Evolutionary conservation across 2,888 invertebrate genomes (phyloP).

Genomic region (Scaptomyza polygonia): DNA sequence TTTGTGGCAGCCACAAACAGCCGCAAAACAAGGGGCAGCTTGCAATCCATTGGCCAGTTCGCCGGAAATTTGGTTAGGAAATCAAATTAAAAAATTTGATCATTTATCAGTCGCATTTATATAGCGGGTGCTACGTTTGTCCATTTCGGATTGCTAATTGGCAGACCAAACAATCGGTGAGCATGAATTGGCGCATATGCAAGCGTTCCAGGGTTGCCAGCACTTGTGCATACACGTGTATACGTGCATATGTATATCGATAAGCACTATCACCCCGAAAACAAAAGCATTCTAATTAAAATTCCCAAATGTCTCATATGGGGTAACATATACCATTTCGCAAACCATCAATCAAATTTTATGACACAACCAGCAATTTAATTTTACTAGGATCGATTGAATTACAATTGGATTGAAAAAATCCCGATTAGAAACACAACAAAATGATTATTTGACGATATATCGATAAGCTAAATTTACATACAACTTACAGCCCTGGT

Average conservation of each 20-base stretch:
- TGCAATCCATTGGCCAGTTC: conserved; percentile 19
- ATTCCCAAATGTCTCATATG: conserved; percentile 54
- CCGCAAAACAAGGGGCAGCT: conserved; percentile 15
- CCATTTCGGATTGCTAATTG: conserved; percentile 53
- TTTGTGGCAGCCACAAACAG: conserved; percentile 41
- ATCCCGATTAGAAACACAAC: no score
- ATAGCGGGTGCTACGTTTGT: conserved; percentile 20
- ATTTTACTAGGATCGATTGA: conserved; percentile 14
- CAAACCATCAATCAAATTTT: conserved; percentile 66
- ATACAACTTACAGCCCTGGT: neutral
- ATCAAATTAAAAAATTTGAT: conserved; percentile 72
- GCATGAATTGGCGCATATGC: neutral
- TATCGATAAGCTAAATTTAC: no score
- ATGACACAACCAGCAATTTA: conserved; percentile 50
- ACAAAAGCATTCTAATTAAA: conserved; percentile 73
- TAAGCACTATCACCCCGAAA: conserved; percentile 9
- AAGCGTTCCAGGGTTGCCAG: neutral
- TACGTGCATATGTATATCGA: conserved; percentile 1
- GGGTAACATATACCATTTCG: no score
- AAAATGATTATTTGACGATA: no score
- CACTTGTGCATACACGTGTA: neutral
- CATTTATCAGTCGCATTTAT: conserved; percentile 62
- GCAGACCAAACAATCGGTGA: conserved; percentile 23
- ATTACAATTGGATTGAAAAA: conserved; percentile 10
- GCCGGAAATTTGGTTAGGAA: conserved; percentile 73